Evolutionary conservation across 35 echinoderm and acorn worm genomes (phyloP).

Genomic region (Heliocidaris tuberculata): DNA sequence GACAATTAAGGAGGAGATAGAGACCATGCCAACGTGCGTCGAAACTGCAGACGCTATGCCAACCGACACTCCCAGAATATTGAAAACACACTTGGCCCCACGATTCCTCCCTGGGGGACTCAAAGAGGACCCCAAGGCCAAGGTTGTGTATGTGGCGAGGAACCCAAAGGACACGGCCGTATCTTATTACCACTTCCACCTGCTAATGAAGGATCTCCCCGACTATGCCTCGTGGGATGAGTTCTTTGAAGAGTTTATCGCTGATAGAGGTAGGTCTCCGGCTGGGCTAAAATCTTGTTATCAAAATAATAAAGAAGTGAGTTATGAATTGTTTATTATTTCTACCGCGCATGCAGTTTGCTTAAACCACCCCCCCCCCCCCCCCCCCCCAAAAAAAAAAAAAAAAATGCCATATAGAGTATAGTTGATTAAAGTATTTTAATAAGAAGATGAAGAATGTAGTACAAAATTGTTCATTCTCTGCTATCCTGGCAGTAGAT

Average conservation of each 20-base stretch:
- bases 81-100: not conserved
- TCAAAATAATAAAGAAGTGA: no score
- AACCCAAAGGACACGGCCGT: slow-evolving; percentile 5
- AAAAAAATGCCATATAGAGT: no score
- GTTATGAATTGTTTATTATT: no score
- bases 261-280: not conserved
- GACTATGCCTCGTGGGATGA: not conserved
- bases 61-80: not conserved
- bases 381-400: no score
- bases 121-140: not conserved
- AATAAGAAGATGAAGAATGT: no score
- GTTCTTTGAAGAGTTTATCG: no score
- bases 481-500: no score
- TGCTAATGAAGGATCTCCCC: not conserved
- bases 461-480: no score
- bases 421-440: no score
- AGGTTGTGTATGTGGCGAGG: not conserved
- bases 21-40: not conserved
- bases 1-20: no score
- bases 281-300: not conserved
- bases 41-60: not conserved
- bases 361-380: no score
- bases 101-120: not conserved
- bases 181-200: not conserved
- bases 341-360: no score